Evolutionary conservation across 2,113 vertebrate species (phyloP).

Genomic region (Macaca mulatta): DNA sequence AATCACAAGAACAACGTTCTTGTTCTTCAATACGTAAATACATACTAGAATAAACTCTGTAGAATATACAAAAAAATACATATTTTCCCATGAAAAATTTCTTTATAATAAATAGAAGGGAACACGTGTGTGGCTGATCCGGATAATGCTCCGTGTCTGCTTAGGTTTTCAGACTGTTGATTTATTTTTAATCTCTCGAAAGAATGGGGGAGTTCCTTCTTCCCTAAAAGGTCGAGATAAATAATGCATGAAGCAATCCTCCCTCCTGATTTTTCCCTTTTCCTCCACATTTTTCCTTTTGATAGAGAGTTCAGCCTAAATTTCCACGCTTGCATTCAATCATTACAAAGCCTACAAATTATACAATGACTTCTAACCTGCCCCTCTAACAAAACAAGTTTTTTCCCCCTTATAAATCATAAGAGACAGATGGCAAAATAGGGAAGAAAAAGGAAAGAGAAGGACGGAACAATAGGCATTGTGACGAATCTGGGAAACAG

Average conservation of each 20-base stretch:
- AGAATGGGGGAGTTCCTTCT: constrained; percentile 85
- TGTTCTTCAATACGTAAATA: constrained; percentile 84
- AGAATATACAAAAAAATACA: constrained; percentile 91
- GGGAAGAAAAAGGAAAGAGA: constrained; percentile 54
- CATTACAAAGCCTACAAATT: constrained; percentile 90
- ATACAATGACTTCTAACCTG: constrained; percentile 90
- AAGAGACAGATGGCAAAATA: constrained; percentile 85
- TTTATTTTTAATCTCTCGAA: constrained; percentile 88
- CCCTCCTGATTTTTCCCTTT: constrained; percentile 76
- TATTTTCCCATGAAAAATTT: constrained; percentile 86
- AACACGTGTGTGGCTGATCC: constrained; percentile 86
- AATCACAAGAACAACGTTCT: constrained; percentile 78
- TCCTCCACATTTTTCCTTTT: constrained; percentile 82
- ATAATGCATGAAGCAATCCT: constrained; percentile 87
- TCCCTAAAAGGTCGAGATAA: constrained; percentile 87
- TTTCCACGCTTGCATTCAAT: constrained; percentile 89
- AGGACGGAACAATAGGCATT: constrained; percentile 80
- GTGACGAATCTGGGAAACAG: constrained; percentile 82
- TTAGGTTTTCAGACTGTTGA: constrained; percentile 86
- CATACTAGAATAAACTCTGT: constrained; percentile 92
- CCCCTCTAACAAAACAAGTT: constrained; percentile 81
- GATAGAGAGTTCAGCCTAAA: constrained; percentile 86
- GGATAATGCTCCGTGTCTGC: constrained; percentile 84
- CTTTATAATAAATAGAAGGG: constrained; percentile 91
- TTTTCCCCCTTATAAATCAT: constrained; percentile 81